Evolutionary conservation across 2,888 invertebrate species (phyloP), one percentile per base, ranked within the genome.

Genomic region (Phortica magna): DNA sequence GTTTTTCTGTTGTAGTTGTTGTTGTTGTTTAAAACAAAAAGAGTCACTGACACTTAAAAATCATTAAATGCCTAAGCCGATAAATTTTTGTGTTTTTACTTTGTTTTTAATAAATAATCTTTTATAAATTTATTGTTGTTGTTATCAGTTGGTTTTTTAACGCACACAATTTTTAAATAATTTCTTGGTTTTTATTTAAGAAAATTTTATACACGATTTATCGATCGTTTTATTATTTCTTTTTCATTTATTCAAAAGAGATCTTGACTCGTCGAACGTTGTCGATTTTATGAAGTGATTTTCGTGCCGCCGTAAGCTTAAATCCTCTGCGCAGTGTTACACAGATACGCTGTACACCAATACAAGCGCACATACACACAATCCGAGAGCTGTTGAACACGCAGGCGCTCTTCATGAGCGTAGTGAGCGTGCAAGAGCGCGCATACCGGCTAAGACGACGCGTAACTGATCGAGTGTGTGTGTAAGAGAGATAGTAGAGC

Each of bases 241-340:
- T 9, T 73, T 64, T 39, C n/a, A 42, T 73, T 73, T 71, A 76
- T 39, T 73, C 22, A 73, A 67, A 71, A 76, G 64, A 81, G 88
- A 88, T 91, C 89, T 90, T 85, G 81, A 85, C 90, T 88, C 84
- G 84, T 89, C 90, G 91, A 91, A 88, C 88, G 91, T 88, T 91
- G 90, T 89, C 89, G 92, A 90, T 90, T 89, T 89, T 91, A 90
- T 92, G 92, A 91, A 87, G 88, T 88, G 89, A 90, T 90, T 88
- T 90, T 89, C 88, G 84, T 88, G 9, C 74, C 83, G 89, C 88
- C 91, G 89, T 86, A 90, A 91, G 91, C 89, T 92, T 91, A 90
- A 90, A 90, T 90, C 84, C 88, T 88, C 83, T 83, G 77, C 75
- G 79, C 75, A 83, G 76, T 76, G 80, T 73, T 67, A 22, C 61